Conservation (phyloP, 2,797 vertebrate species). For the Perodicticus potto region DNA sequence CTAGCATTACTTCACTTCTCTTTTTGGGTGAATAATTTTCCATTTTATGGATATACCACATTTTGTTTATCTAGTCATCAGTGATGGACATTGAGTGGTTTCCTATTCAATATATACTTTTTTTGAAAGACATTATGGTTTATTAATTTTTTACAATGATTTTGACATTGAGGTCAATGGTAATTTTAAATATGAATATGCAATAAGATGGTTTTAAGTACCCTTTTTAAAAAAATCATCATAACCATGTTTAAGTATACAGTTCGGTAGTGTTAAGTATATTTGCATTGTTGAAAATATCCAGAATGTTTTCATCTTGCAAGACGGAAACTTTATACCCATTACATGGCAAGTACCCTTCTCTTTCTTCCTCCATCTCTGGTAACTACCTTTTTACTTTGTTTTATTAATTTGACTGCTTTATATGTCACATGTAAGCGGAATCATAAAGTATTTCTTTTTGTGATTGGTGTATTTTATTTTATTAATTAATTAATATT, state of each 20-base stretch:
- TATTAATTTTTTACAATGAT: slow-evolving; percentile 22
- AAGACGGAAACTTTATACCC: background rate
- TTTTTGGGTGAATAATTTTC: background rate
- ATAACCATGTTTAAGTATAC: background rate
- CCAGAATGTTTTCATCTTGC: background rate
- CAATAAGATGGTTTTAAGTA: background rate
- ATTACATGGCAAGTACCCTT: background rate
- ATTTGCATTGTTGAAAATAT: background rate
- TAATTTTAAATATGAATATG: slow-evolving; percentile 6
- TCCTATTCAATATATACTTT: background rate
- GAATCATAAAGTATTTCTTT: background rate
- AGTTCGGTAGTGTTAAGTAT: background rate
- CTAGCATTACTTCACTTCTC: background rate
- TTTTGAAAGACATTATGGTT: background rate
- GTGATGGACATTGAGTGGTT: background rate
- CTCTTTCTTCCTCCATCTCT: background rate
- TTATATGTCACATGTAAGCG: background rate
- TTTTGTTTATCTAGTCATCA: background rate
- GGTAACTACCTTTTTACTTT: background rate
- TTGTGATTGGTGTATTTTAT: background rate
- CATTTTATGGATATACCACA: background rate
- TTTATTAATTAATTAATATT: background rate
- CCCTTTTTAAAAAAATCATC: background rate
- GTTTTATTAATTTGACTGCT: background rate
- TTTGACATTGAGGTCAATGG: background rate